A percentile compares a stretch with the other conserved stretches of the same genome.
phyloP scores from a whole-genome alignment of 1,140 invertebrate genomes.

The Drosophila novamexicana region DNA sequence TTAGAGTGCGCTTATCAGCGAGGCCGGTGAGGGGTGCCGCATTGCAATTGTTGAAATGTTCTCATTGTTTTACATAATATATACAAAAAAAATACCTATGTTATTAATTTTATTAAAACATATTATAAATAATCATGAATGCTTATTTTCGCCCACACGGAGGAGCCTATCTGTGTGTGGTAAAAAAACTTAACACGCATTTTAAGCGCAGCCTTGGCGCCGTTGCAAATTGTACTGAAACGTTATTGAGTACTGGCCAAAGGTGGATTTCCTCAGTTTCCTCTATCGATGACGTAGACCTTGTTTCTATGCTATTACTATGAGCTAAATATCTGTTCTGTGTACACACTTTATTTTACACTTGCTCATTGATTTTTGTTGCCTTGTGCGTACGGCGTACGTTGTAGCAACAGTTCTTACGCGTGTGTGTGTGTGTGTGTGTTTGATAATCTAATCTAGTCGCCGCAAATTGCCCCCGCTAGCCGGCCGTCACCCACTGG shows the following conservation, averaged over 20 bases:
- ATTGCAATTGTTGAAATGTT: conserved; percentile 2
- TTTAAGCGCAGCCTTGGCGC: conserved; percentile 19
- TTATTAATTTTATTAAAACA: too few species aligned
- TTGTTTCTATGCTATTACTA: conserved; percentile 23
- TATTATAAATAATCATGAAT: not conserved
- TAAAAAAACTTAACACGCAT: conserved; percentile 27
- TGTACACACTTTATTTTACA: conserved; percentile 65
- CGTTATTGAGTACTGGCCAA: conserved; percentile 25
- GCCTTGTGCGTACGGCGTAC: conserved; percentile 45
- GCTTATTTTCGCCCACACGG: not conserved
- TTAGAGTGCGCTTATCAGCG: conserved; percentile 34
- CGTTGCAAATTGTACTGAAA: conserved; percentile 29
- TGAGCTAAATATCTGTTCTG: conserved; percentile 58
- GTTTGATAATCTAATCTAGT: conserved; percentile 56
- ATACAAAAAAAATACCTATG: not conserved
- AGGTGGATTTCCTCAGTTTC: conserved; percentile 19
- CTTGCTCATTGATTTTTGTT: conserved; percentile 72
- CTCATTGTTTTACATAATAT: conserved; percentile 2
- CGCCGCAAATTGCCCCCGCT: conserved; percentile 29
- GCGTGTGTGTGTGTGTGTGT: conserved; percentile 4
- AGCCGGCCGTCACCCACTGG: conserved; percentile 52
- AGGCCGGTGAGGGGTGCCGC: not conserved
- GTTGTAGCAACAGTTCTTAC: conserved; percentile 35
- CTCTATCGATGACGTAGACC: conserved; percentile 62
- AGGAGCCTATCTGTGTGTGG: too few species aligned